Evolutionary conservation across 2,113 vertebrate species (phyloP).

Genomic region (Ahaetulla prasina): DNA sequence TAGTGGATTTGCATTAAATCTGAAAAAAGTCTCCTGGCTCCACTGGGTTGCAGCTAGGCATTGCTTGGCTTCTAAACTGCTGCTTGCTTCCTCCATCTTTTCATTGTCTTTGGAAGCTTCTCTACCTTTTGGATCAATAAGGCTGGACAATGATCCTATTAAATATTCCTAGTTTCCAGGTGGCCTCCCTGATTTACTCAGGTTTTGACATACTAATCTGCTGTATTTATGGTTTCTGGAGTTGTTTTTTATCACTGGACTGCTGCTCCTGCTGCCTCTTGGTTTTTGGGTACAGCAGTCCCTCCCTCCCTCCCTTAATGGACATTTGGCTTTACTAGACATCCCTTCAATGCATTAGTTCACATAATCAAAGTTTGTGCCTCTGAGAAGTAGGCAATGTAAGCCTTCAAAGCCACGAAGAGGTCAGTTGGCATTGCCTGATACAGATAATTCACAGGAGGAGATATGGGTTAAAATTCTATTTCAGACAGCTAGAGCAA

Average conservation of each 20-base stretch:
- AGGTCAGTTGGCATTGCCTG: background rate
- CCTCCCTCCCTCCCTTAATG: background rate
- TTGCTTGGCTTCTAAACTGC: background rate
- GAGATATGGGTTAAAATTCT: background rate
- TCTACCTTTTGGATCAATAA: background rate
- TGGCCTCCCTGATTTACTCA: background rate
- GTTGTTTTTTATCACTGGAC: background rate
- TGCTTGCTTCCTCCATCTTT: background rate
- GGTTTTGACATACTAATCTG: background rate
- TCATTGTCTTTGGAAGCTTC: background rate
- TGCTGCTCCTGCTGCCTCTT: background rate
- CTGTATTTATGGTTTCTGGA: background rate
- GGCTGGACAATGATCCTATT: background rate
- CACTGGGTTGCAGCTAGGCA: background rate
- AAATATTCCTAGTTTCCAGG: background rate
- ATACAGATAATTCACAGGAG: background rate
- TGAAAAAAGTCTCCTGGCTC: background rate
- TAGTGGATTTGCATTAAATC: background rate
- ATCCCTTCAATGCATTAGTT: background rate
- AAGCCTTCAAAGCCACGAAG: background rate
- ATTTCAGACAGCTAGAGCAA: background rate
- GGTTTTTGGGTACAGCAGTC: background rate
- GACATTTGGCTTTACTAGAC: background rate
- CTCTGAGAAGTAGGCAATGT: background rate
- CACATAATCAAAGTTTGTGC: background rate